Base-by-base conservation (phyloP, 2,888 invertebrate genomes). In the Cordilura impudica region DNA sequence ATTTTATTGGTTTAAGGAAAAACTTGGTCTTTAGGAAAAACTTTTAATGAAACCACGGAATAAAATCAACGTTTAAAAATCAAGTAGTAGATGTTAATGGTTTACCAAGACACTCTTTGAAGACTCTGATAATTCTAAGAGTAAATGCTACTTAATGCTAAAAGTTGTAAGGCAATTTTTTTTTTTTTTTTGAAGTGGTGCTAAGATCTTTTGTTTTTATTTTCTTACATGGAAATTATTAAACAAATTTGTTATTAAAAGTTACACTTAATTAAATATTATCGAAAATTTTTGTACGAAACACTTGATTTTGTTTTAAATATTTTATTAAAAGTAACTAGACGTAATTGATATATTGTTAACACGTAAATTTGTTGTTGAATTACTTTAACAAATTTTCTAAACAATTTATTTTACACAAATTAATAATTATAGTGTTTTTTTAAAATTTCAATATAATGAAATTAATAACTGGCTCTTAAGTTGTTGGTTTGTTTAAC, bases 321-420 rank as follows among this genome's bases (percentile, higher is more conserved):
- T 21, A 43, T 19, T 53, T n/a, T 31, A 21, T 49, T 14, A 60
- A 29, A 29, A 61, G 39, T 67, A 71, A 75, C 75, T 72, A 79
- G 71, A 61, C 61, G 51, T 71, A 63, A 75, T 43, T 72, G 51
- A 39, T 54, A 54, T 58, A 56, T 67, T 56, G 18, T 61, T 43
- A 79, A 58, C 75, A 79, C 75, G 75, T 71, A 67, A 75, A 61
- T 61, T 31, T 53, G 16, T 65, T 26, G 54, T 19, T 29, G 39
- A 14, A n/a, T 58, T 60, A 21, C 12, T 18, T 29, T n/a, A n/a
- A 16, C 7, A 2, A 47, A 29, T 29, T 63, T 35, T 18, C 12
- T 31, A 35, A 60, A 60, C 39, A 69, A 43, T 58, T 78, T 63
- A 47, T 65, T 70, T 39, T 49, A 49, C 26, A 18, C 16, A 31